phyloP scores from a whole-genome alignment of 2,888 invertebrate genomes.

The Scaptomyza caliginosa region DNA sequence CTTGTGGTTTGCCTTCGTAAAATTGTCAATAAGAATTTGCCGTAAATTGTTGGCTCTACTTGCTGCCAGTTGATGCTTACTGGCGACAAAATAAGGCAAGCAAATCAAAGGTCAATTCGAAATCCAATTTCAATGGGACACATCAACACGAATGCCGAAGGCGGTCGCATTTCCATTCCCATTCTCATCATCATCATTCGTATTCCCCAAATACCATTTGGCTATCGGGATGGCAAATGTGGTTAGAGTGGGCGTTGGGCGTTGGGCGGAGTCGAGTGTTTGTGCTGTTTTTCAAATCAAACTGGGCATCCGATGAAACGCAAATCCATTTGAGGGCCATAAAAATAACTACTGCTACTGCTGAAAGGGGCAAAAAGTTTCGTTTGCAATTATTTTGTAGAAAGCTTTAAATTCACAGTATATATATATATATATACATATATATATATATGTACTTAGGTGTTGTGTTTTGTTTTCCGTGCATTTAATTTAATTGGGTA shows the following conservation, averaged over 20 bases:
- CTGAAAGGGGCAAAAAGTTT: neutral
- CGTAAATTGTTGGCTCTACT: conserved; percentile 5
- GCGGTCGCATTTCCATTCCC: neutral
- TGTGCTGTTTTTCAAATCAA: conserved; percentile 36
- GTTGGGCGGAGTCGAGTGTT: neutral
- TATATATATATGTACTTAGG: neutral
- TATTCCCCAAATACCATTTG: conserved; percentile 75
- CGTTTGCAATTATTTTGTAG: too few relatives aligned
- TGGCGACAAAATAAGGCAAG: conserved; percentile 28
- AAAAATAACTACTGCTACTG: conserved; percentile 54
- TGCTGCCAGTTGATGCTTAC: neutral
- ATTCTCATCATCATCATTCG: conserved; percentile 7
- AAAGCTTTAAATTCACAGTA: too few relatives aligned
- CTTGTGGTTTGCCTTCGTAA: neutral
- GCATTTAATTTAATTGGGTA: too few relatives aligned
- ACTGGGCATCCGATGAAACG: conserved; percentile 22
- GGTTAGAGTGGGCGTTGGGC: neutral
- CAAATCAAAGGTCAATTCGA: conserved; percentile 56
- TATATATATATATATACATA: neutral
- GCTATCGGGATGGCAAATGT: conserved; percentile 62
- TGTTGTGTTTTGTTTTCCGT: too few relatives aligned
- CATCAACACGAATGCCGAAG: conserved; percentile 50
- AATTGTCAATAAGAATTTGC: neutral
- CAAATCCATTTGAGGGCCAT: conserved; percentile 54
- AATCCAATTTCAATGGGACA: conserved; percentile 54